Base-by-base conservation (phyloP, 2,888 invertebrate species). In the Pheosia gnoma region DNA sequence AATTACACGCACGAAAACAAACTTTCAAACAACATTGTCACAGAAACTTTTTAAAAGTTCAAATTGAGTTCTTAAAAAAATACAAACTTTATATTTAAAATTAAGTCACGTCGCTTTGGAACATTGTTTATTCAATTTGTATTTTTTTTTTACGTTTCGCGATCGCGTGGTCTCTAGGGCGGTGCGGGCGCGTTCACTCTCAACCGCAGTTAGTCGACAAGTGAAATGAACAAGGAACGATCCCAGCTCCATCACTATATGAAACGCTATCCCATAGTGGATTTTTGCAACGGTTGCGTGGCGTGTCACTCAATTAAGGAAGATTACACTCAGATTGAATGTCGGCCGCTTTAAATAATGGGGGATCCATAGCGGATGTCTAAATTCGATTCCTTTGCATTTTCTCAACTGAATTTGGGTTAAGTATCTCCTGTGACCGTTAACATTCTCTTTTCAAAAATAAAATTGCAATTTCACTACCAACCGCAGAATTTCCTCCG, bases 181-280 rank as follows among this genome's bases (percentile, higher is more conserved):
- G 67, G 76, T 57, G 58, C 72, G 76, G 74, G 79, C 81, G 81
- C 89, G 85, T 78, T 79, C 85, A 83, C 68, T 80, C 87, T 56
- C 76, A 63, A 62, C 80, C 79, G 75, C 82, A 76, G 77, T 82
- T 79, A 77, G 75, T 80, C 79, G 82, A 81, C 85, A 86, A 90
- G 82, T 90, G 90, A 85, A 83, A 79, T 75, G 77, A 69, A 71
- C 79, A 78, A 78, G 79, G 80, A 81, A 74, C 79, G 77, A 67
- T 86, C 86, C 85, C 80, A 74, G 75, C 57, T 65, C 74, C 70
- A 74, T 70, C 71, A 70, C 67, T 70, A 68, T 72, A 78, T 75
- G 78, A 81, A 75, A 72, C 75, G 79, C 68, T 79, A 79, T 80
- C 79, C 79, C 77, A 74, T 70, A 58, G 58, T 65, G 66, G 25